phyloP scores from a whole-genome alignment of 2,113 vertebrate species.

The Burhinus bistriatus region DNA sequence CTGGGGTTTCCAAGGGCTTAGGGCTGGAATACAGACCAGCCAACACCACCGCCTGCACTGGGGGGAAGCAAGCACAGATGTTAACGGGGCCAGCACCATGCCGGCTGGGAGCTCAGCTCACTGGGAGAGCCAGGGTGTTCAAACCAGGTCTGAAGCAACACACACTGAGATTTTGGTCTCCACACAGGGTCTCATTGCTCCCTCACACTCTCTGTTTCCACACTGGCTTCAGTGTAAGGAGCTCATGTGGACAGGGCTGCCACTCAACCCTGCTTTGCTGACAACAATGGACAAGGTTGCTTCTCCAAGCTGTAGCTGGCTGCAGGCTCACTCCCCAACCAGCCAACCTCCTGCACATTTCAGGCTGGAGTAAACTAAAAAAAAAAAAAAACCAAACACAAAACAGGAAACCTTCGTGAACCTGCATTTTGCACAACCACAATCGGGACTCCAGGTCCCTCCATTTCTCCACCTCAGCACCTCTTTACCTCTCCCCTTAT shows the following conservation, averaged over 20 bases:
- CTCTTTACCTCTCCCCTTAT: neutral
- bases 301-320: neutral
- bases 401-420: neutral
- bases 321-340: neutral
- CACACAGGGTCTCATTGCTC: neutral
- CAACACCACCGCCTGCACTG: rapidly evolving
- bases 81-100: rapidly evolving
- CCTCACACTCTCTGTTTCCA: neutral
- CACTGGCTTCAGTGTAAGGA: neutral
- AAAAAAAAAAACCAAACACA: neutral
- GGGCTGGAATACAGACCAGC: neutral
- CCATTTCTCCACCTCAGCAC: neutral
- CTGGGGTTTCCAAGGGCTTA: neutral
- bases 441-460: neutral
- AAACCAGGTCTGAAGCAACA: neutral
- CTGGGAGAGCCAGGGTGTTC: neutral
- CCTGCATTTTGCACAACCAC: rapidly evolving
- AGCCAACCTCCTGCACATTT: neutral
- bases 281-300: neutral
- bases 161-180: rapidly evolving
- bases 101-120: rapidly evolving
- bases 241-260: neutral
- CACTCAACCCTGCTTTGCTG: neutral
- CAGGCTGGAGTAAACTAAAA: neutral
- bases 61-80: rapidly evolving